Evolutionary conservation across 2,797 vertebrate genomes (phyloP).

Genomic region (Cossypha polioptera): DNA sequence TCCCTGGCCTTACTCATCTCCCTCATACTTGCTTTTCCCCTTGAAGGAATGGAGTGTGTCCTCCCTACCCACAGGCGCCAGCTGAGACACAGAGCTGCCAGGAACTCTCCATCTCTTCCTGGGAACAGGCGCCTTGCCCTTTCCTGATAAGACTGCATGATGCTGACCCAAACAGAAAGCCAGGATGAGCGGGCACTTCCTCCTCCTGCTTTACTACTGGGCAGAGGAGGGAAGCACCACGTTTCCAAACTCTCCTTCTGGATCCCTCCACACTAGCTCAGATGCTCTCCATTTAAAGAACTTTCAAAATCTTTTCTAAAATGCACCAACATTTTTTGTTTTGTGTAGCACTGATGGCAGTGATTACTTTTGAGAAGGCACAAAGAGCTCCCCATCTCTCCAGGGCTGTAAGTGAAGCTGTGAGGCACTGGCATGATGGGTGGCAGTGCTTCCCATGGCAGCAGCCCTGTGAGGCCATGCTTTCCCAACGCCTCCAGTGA

Average conservation of each 20-base stretch:
- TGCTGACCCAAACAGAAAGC: background rate
- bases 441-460: background rate
- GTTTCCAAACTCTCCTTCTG: background rate
- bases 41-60: accelerated
- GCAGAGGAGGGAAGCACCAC: background rate
- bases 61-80: background rate
- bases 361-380: background rate
- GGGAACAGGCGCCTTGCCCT: background rate
- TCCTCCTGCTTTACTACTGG: background rate
- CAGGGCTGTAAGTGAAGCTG: background rate
- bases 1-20: background rate
- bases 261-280: accelerated
- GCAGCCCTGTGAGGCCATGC: accelerated
- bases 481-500: background rate
- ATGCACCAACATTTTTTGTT: background rate
- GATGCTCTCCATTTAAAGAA: background rate
- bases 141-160: background rate
- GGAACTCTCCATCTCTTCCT: background rate
- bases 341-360: accelerated
- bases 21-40: background rate
- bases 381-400: background rate
- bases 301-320: background rate
- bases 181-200: accelerated
- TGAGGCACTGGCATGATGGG: background rate
- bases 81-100: accelerated